These are phyloP conservation scores for Lasioglossum malachurum DNA, from an alignment of 2,888 invertebrate species.

Conservation along the genomic window DNA sequence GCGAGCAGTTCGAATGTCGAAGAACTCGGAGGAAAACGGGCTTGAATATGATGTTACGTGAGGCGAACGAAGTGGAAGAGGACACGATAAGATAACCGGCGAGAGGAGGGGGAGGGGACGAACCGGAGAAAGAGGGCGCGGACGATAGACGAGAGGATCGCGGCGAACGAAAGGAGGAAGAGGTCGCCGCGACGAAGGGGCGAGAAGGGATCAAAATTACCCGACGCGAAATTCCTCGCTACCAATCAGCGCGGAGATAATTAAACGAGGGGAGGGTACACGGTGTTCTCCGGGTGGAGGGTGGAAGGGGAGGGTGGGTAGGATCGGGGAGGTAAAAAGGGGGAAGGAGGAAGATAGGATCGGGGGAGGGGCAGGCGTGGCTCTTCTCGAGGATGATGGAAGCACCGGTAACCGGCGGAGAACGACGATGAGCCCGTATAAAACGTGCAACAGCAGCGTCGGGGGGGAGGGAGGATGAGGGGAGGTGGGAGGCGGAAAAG, in stretches of 20 bases:
- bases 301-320: conserved; percentile 58
- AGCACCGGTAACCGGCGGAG: conserved; percentile 77
- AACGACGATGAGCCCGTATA: conserved; percentile 71
- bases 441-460: conserved; percentile 37
- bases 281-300: conserved; percentile 44
- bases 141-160: conserved; percentile 18
- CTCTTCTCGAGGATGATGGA: conserved; percentile 81
- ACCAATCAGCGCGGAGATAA: conserved; percentile 84
- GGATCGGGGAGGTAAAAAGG: conserved; percentile 48
- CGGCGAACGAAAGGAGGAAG: conserved; percentile 1
- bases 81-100: background rate
- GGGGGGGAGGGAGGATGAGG: conserved; percentile 25
- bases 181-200: conserved; percentile 55
- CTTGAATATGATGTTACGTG: background rate
- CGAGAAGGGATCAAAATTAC: conserved; percentile 83
- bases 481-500: conserved; percentile 38
- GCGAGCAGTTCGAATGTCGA: background rate
- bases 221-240: conserved; percentile 83
- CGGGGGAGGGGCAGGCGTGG: conserved; percentile 83
- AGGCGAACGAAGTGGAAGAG: background rate
- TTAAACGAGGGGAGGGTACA: conserved; percentile 83
- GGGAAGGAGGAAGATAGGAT: conserved; percentile 79
- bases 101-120: background rate
- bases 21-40: background rate
- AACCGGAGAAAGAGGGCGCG: conserved; percentile 32